phyloP scores from a whole-genome alignment of 2,888 invertebrate genomes.

The Zelleria hepariella region DNA sequence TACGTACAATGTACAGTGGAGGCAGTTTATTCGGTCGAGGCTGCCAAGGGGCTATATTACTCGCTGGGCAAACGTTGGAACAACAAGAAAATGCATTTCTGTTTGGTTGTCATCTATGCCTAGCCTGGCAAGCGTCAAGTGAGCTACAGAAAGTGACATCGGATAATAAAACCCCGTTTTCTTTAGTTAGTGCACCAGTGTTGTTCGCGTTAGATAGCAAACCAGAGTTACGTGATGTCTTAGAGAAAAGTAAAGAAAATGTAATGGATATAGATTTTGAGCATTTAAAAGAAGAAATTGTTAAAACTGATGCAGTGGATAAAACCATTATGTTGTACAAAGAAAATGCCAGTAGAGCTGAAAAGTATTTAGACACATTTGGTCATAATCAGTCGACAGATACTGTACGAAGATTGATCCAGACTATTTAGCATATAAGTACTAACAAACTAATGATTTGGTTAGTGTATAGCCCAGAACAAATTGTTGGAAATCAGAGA shows the following conservation, averaged over 20 bases:
- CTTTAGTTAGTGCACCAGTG: slow-evolving; percentile 85
- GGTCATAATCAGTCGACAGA: slow-evolving; percentile 46
- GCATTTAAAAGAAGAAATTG: slow-evolving; percentile 46
- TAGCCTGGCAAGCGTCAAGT: slow-evolving; percentile 82
- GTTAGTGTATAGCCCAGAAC: too few species aligned
- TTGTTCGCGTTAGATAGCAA: slow-evolving; percentile 85
- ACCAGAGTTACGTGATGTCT: slow-evolving; percentile 72
- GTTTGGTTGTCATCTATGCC: slow-evolving; percentile 85
- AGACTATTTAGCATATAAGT: slow-evolving; percentile 33
- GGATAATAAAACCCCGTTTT: slow-evolving; percentile 73
- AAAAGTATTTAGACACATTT: slow-evolving; percentile 37
- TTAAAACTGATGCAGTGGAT: slow-evolving; percentile 49
- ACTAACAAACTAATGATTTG: too few species aligned
- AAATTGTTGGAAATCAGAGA: too few species aligned
- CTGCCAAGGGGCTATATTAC: slow-evolving; percentile 83
- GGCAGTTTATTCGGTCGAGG: slow-evolving; percentile 79
- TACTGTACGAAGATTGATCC: slow-evolving; percentile 52
- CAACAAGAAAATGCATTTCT: slow-evolving; percentile 81
- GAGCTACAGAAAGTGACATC: slow-evolving; percentile 58
- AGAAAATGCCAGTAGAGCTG: slow-evolving; percentile 46
- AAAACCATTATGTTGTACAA: slow-evolving; percentile 39
- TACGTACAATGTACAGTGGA: slow-evolving; percentile 78
- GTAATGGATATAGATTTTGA: slow-evolving; percentile 75
- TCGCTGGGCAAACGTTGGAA: slow-evolving; percentile 77
- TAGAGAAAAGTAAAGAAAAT: slow-evolving; percentile 70